Evolutionary conservation across 2,113 vertebrate genomes (phyloP).

Genomic region (Odocoileus hemionus): DNA sequence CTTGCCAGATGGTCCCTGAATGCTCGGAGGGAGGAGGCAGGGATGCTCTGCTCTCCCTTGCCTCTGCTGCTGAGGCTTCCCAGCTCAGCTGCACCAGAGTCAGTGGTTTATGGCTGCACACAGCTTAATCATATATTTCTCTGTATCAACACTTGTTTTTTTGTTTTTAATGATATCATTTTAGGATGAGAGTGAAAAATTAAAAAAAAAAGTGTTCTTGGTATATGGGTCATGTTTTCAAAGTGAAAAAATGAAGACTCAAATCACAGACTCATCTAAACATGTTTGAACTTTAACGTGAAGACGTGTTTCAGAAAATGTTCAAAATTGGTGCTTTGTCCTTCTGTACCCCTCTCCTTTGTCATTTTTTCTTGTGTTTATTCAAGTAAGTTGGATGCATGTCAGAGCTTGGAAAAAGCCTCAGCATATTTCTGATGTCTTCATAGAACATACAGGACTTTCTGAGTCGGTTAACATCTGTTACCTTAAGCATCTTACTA

Average conservation of each 20-base stretch:
- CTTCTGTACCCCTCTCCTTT: neutral
- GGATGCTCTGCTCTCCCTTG: neutral
- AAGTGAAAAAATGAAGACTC: neutral
- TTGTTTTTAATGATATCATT: neutral
- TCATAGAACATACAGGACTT: slow-evolving; percentile 6
- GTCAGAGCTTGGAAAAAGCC: slow-evolving; percentile 15
- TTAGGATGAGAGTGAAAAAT: neutral
- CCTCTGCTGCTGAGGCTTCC: neutral
- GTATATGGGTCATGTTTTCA: neutral
- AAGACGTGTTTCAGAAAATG: slow-evolving; percentile 2
- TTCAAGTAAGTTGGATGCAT: neutral
- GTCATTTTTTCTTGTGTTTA: neutral
- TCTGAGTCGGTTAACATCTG: slow-evolving; percentile 1
- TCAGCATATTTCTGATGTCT: slow-evolving; percentile 12
- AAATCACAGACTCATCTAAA: neutral
- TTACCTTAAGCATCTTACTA: neutral
- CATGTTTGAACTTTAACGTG: neutral
- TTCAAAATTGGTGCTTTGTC: neutral
- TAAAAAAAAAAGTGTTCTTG: neutral
- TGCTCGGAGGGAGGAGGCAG: slow-evolving; percentile 20
- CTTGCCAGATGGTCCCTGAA: neutral
- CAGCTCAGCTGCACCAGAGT: neutral
- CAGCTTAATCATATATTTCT: neutral
- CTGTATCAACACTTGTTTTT: neutral
- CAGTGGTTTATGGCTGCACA: neutral